These are phyloP conservation scores for Onthophagus sagittarius DNA, from an alignment of 2,888 invertebrate genomes.

Conservation along the genomic window DNA sequence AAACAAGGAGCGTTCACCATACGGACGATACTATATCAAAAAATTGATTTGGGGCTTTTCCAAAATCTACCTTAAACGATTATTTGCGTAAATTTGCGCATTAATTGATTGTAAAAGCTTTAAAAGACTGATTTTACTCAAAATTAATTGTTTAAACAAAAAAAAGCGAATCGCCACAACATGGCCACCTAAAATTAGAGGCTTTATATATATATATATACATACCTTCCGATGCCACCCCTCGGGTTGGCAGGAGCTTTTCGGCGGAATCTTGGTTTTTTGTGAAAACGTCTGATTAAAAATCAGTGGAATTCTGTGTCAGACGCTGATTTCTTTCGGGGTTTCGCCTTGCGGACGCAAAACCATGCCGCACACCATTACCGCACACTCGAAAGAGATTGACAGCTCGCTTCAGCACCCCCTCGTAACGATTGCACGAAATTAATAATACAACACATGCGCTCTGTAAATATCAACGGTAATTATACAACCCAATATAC, in stretches of 20 bases:
- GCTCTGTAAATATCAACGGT: neutral
- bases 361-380: constrained; percentile 38
- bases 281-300: constrained; percentile 46
- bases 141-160: too few relatives aligned
- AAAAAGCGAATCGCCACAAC: constrained; percentile 21
- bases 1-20: too few relatives aligned
- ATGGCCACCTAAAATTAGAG: constrained; percentile 26
- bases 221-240: constrained; percentile 74
- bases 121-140: too few relatives aligned
- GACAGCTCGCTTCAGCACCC: constrained; percentile 20
- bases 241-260: constrained; percentile 74
- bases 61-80: too few relatives aligned
- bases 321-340: constrained; percentile 35
- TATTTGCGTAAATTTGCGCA: neutral
- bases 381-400: constrained; percentile 19
- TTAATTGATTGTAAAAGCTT: neutral
- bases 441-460: neutral
- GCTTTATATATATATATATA: neutral
- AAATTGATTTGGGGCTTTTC: too few relatives aligned
- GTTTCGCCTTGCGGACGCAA: constrained; percentile 32
- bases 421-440: constrained; percentile 15
- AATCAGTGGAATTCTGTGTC: constrained; percentile 43
- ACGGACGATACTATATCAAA: too few relatives aligned
- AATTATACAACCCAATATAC: constrained; percentile 4
- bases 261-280: constrained; percentile 79